Base-by-base conservation (phyloP, 2,113 vertebrate genomes). In the Tachycineta bicolor region DNA sequence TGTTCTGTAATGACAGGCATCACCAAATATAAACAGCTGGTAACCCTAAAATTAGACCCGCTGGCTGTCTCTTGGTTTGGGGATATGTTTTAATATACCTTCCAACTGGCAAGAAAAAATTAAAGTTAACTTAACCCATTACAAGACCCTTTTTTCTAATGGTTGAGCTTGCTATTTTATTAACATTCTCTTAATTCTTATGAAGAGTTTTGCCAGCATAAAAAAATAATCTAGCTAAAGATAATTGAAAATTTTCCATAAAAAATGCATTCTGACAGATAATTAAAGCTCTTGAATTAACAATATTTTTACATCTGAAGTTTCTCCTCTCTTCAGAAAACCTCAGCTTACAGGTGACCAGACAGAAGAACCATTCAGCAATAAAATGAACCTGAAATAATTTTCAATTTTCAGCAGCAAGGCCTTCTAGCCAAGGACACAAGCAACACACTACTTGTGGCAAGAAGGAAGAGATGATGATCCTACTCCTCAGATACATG, bases 1-100 rank as follows among this genome's bases (percentile, higher is more conserved):
- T 96, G 81, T 91, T 94, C 93, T 94, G 37, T 97, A 97, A 96
- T 94, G 82, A 87, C 84, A 97, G 91, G 74, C 89, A 95, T 95
- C 84, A 96, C 84, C 87, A 89, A 94, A 96, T 82, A 96, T 85
- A 97, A 96, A 97, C 91, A 96, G 73, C 80, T 94, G 74, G 91
- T 92, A 91, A 96, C 95, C 94, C 80, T 95, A 95, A 96, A 94
- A 96, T 90, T 89, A 93, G 69, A 77, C 59, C 76, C 1, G 0
- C 65, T 9, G 5, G 34, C 77, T 94, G 74, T 94, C 49, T 89
- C 65, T 93, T 87, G 89, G 85, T 96, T 95, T 95, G 87, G 93
- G 89, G 74, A 87, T 95, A 79, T 56, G 52, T 94, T 92, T 95
- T 85, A 96, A 85, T 86, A 81, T 94, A 81, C 37, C 80, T 92